Percentiles rank a stretch among this genome's conserved stretches.
These are phyloP conservation scores for Drosophila gunungcola DNA, from an alignment of 1,140 invertebrate genomes.

Conservation along the genomic window DNA sequence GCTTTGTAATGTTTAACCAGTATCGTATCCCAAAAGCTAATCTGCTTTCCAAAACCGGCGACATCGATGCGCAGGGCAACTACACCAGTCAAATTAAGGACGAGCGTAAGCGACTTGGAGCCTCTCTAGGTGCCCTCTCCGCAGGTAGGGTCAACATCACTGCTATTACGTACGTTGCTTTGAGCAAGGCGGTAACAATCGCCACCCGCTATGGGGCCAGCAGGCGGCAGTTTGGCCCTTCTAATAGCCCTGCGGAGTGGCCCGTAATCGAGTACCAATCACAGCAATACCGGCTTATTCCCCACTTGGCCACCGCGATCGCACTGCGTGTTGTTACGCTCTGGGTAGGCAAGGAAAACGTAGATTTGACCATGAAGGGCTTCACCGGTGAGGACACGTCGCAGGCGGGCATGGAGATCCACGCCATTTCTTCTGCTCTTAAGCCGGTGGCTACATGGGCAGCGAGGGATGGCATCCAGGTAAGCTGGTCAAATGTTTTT, in stretches of 20 bases:
- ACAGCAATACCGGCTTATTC: conserved; percentile 93
- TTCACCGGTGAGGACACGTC: conserved; percentile 84
- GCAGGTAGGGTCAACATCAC: conserved; percentile 90
- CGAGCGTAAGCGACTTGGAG: conserved; percentile 91
- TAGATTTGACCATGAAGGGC: conserved; percentile 86
- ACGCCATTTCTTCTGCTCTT: conserved; percentile 91
- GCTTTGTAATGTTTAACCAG: conserved; percentile 94
- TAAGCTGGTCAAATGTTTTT: not conserved
- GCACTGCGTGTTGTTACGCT: conserved; percentile 89
- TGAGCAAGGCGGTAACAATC: conserved; percentile 89
- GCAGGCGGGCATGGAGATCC: conserved; percentile 86
- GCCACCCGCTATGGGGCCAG: conserved; percentile 93
- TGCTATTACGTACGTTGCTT: conserved; percentile 65
- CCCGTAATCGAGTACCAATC: conserved; percentile 94
- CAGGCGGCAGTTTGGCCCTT: conserved; percentile 91
- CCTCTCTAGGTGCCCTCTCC: conserved; percentile 94
- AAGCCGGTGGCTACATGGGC: conserved; percentile 92
- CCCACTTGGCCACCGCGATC: conserved; percentile 91
- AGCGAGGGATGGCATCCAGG: conserved; percentile 91
- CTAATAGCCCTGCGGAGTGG: conserved; percentile 86
- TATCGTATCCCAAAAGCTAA: conserved; percentile 92
- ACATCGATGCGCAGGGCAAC: conserved; percentile 93
- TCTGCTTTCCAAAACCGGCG: conserved; percentile 93
- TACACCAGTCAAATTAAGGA: conserved; percentile 91
- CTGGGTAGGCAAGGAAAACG: conserved; percentile 86